phyloP scores from a whole-genome alignment of 2,888 invertebrate genomes.

The Mellilla xanthometata region DNA sequence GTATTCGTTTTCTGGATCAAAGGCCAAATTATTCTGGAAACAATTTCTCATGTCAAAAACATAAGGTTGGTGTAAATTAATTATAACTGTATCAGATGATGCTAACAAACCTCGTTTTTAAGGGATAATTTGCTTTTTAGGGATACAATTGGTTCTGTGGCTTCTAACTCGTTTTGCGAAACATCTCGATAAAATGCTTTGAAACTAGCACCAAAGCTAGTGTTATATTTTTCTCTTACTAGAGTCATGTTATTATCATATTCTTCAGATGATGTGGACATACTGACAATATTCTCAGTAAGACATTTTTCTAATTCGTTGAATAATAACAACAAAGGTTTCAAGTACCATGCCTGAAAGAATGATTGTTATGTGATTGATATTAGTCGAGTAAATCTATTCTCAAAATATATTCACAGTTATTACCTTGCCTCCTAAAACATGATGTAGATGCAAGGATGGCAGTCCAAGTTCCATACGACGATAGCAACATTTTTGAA shows the following conservation, averaged over 20 bases:
- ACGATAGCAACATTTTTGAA: constrained; percentile 16
- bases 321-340: constrained; percentile 2
- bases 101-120: too few relatives aligned
- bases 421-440: constrained; percentile 8
- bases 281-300: constrained; percentile 13
- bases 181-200: constrained; percentile 13
- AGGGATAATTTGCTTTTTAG: constrained; percentile 10
- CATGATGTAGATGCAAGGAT: constrained; percentile 13
- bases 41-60: too few relatives aligned
- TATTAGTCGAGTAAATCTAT: neutral
- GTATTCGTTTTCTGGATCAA: constrained; percentile 14
- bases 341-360: neutral
- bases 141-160: constrained; percentile 17
- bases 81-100: too few relatives aligned
- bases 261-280: neutral
- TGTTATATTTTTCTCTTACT: neutral
- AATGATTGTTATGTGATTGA: neutral
- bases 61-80: too few relatives aligned
- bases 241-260: neutral
- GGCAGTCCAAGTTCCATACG: constrained; percentile 14
- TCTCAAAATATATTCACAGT: constrained; percentile 1
- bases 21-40: constrained; percentile 12
- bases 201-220: constrained; percentile 9
- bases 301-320: constrained; percentile 16
- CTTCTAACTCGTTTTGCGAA: constrained; percentile 13